Evolutionary conservation across 2,113 vertebrate species (phyloP), one percentile per base, ranked within the genome.

Genomic region (Hemibagrus wyckioides): DNA sequence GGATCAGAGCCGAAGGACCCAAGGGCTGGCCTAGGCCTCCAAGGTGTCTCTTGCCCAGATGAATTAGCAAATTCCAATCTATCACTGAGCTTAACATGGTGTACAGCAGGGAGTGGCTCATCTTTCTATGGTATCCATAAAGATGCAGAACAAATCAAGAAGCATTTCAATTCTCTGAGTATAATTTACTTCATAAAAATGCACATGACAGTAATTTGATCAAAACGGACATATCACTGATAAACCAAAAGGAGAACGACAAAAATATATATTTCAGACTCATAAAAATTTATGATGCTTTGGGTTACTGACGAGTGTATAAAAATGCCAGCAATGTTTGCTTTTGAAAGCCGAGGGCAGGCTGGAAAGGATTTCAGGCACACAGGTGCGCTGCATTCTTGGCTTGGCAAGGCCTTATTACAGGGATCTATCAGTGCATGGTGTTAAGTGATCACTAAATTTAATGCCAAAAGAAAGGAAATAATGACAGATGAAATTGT

Each of bases 1-100:
- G 90, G 90, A 93, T 92, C 89, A 61, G 82, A 80, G 83, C 48
- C 28, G 69, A 80, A 84, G 52, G 36, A 86, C 73, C 63, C 44
- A 73, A 73, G 79, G 61, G 76, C 91, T 90, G 92, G 90, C 92
- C 91, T 8, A 65, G 89, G 80, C 89, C 92, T 92, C 91, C 90
- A 86, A 93, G 92, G 92, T 93, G 90, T 82, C 86, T 87, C 48
- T 93, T 94, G 93, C 92, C 93, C 91, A 94, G 90, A 92, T 95
- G 94, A 95, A 93, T 93, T 93, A 93, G 92, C 93, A 95, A 92
- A 94, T 94, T 93, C 91, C 92, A 88, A 15, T 88, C 36, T 82
- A 86, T 90, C 88, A 90, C 85, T 88, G 28, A 76, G 82, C 82
- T 85, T 84, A 85, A 59, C 59, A 56, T 39, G 52, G 61, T 19